Evolutionary conservation across 2,797 vertebrate species (phyloP).

Genomic region (Poeciliopsis paucimaculata): DNA sequence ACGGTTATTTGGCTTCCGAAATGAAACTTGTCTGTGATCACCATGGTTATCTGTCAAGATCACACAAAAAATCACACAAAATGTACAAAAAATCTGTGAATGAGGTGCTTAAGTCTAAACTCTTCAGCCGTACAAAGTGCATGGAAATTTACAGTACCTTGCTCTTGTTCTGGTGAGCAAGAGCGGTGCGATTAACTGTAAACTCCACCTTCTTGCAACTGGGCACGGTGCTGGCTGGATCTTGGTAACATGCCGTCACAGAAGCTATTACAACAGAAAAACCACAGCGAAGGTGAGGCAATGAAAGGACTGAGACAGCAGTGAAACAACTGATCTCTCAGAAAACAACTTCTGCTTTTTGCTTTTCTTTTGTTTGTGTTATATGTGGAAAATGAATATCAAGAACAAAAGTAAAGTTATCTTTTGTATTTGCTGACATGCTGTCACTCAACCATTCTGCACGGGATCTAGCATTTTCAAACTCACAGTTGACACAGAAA

Average conservation of each 20-base stretch:
- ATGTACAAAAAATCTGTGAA: not conserved
- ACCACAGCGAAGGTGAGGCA: not conserved
- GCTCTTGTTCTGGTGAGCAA: slow-evolving; percentile 30
- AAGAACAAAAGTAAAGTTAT: not conserved
- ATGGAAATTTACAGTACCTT: slow-evolving; percentile 50
- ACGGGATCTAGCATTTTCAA: not conserved
- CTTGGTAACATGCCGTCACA: slow-evolving; percentile 66
- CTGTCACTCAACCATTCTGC: not conserved
- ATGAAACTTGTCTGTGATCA: slow-evolving; percentile 40
- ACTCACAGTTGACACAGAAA: not conserved
- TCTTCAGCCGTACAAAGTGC: slow-evolving; percentile 2
- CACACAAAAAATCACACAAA: too few relatives aligned
- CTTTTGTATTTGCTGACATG: not conserved
- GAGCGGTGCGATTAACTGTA: slow-evolving; percentile 38
- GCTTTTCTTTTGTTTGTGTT: not conserved
- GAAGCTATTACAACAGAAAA: slow-evolving; percentile 53
- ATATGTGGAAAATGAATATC: not conserved
- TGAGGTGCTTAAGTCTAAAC: not conserved
- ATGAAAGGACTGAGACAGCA: not conserved
- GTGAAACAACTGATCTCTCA: not conserved
- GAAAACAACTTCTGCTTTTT: not conserved
- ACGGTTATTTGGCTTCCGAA: slow-evolving; percentile 44
- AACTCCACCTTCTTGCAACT: slow-evolving; percentile 74
- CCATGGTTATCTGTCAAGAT: slow-evolving; percentile 55
- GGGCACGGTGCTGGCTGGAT: slow-evolving; percentile 3